phyloP scores from a whole-genome alignment of 2,113 vertebrate species.

The Siniperca knerii region DNA sequence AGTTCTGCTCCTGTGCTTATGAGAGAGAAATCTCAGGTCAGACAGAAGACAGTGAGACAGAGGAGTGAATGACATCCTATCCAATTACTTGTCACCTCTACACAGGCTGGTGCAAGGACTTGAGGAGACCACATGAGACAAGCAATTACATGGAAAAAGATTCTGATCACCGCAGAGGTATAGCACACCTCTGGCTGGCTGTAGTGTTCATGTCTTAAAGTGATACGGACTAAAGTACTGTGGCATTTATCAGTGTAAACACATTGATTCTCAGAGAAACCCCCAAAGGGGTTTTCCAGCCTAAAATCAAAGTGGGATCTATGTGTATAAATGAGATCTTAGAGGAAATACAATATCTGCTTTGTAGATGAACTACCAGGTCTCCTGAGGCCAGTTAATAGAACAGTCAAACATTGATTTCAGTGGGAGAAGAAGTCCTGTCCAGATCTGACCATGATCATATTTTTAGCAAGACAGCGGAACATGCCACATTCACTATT shows the following conservation, averaged over 20 bases:
- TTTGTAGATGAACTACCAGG: conserved; percentile 31
- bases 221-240: conserved; percentile 34
- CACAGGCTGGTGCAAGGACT: conserved; percentile 51
- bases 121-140: conserved; percentile 74
- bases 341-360: conserved; percentile 52
- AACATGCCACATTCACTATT: not conserved
- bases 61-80: conserved; percentile 77
- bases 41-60: conserved; percentile 58
- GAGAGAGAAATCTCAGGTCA: conserved; percentile 70
- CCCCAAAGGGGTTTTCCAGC: not conserved
- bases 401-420: conserved; percentile 36
- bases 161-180: conserved; percentile 67
- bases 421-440: not conserved
- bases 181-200: conserved; percentile 26
- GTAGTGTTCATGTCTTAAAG: conserved; percentile 47
- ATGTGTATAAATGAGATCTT: conserved; percentile 42
- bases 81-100: conserved; percentile 80
- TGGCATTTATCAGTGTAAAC: conserved; percentile 54
- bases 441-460: conserved; percentile 18
- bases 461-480: conserved; percentile 14
- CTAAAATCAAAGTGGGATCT: conserved; percentile 48
- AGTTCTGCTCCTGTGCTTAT: conserved; percentile 70
- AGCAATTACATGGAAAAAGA: conserved; percentile 73
- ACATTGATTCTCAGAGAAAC: conserved; percentile 38
- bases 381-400: conserved; percentile 42